Base-by-base conservation (phyloP, 1,140 invertebrate genomes). In the Galleria mellonella region DNA sequence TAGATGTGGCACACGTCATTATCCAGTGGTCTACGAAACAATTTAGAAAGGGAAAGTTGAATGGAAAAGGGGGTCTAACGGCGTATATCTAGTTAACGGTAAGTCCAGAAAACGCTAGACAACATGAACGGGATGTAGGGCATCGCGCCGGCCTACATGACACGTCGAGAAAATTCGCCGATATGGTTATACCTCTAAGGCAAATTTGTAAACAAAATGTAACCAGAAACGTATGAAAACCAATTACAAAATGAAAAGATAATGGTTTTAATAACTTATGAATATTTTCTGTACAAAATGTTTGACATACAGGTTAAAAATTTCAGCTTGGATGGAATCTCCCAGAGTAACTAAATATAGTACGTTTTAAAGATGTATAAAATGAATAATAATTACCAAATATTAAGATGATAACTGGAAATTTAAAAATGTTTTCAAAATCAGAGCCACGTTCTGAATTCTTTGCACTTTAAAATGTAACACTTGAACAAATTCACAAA, bases 1-100 rank as follows among this genome's bases (percentile, higher is more conserved):
- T 49, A 47, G 38, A 39, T 30, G n/a, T n/a, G 40, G 54, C 62
- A 76, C 78, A 83, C 75, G 78, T 83, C 76, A 83, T 47, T 37
- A 9, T 29, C 9, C 35, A 32, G 32, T 43, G 43, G 39, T 14
- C 32, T 35, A 49, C 11, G 9, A 28, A 9, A 3, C 28, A 33
- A 10, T 42, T 17, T 6, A 41, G 53, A 64, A 68, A 61, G 40
- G 38, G 51, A 67, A 65, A 62, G 58, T 56, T 23, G 4, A 28
- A 13, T 35, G 32, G 44, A 29, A 55, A 65, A 61, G 5, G n/a
- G 14, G 32, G 13, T 32, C 14, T 55, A 65, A 53, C 58, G 52
- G 47, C 23, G 41, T 13, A 27, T 11, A 37, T n/a, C 35, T 23
- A 11, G 47, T 32, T 69, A 72, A 74, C 68, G 68, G 66, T 62